Base-by-base conservation (phyloP, 2,113 vertebrate species). In the Neolamprologus caudopunctatus region DNA sequence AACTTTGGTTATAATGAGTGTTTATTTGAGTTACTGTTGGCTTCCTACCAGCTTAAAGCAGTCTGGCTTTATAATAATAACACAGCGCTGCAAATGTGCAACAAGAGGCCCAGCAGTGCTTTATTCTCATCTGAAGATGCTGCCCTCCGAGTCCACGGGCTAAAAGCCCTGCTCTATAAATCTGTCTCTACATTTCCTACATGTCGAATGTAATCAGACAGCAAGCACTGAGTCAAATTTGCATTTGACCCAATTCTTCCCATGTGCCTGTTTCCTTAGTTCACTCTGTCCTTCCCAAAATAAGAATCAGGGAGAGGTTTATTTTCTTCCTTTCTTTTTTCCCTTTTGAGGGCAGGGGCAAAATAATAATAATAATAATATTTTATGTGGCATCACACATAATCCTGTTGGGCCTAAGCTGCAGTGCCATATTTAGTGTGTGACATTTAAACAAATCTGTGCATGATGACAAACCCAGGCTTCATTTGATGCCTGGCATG, bases 201-300 rank as follows among this genome's bases (percentile, higher is more conserved):
- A 82, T 55, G 63, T 83, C 40, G 57, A 87, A 90, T 87, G 19
- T 88, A 91, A 89, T 90, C 85, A 87, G 75, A 91, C 87, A 14
- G 84, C 80, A 75, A 89, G 79, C 21, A 5, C 63, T 14, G 78
- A 91, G 82, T 92, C 66, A 84, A 89, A 88, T 93, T 93, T 90
- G 89, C 90, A 90, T 93, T 88, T 93, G 93, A 93, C 91, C 92
- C 82, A 93, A 82, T 93, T 93, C 83, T 82, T 88, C 28, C 31
- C 81, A 51, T 82, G 75, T 40, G 83, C 71, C 71, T 80, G 14
- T 86, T 87, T 51, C 6, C 68, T 90, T 57, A 35, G 7, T 66
- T 84, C 53, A 81, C 24, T 40, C 66, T 71, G 82, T 84, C 16
- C 21, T 35, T 50, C 53, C 53, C 75, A 66, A 87, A 90, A 83